Conservation (phyloP, 1,140 invertebrate genomes). For the Phymastichus coffea region DNA sequence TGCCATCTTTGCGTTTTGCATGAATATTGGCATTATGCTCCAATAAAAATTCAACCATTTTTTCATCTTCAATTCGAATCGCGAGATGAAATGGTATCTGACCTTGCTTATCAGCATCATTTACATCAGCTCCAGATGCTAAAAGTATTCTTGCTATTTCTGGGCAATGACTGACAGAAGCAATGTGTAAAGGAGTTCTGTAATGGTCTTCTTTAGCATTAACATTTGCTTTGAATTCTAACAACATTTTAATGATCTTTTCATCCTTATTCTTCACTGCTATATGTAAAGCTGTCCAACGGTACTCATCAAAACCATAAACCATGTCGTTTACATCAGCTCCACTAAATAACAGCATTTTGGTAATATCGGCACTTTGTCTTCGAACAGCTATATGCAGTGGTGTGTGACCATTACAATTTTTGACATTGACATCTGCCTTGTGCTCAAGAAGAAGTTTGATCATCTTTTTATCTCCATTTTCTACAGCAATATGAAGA, state of each 20-base stretch:
- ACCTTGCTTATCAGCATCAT: constrained; percentile 12
- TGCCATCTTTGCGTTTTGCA: constrained; percentile 15
- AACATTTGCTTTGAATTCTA: constrained; percentile 12
- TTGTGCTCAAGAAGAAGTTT: constrained; percentile 16
- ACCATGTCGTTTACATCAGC: constrained; percentile 23
- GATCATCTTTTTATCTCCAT: constrained; percentile 12
- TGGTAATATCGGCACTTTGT: constrained; percentile 10
- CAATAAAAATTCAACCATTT: constrained; percentile 21
- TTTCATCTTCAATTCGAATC: constrained; percentile 13
- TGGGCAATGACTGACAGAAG: constrained; percentile 7
- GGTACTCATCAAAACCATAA: constrained; percentile 14
- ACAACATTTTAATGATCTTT: constrained; percentile 19
- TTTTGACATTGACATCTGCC: constrained; percentile 22
- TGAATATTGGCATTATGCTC: constrained; percentile 8
- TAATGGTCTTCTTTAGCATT: constrained; percentile 22
- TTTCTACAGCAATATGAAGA: constrained; percentile 18
- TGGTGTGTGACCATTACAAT: constrained; percentile 11
- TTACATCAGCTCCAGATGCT: constrained; percentile 15
- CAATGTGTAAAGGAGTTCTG: constrained; percentile 19
- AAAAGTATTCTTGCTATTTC: constrained; percentile 20
- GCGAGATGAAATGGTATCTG: constrained; percentile 16
- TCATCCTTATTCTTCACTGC: constrained; percentile 25
- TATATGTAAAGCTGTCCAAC: constrained; percentile 19
- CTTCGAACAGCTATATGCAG: constrained; percentile 11
- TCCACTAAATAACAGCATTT: constrained; percentile 4